A percentile compares a stretch with the other conserved stretches of the same genome.
phyloP scores from a whole-genome alignment of 2,113 vertebrate genomes.

The Tragelaphus scriptus region DNA sequence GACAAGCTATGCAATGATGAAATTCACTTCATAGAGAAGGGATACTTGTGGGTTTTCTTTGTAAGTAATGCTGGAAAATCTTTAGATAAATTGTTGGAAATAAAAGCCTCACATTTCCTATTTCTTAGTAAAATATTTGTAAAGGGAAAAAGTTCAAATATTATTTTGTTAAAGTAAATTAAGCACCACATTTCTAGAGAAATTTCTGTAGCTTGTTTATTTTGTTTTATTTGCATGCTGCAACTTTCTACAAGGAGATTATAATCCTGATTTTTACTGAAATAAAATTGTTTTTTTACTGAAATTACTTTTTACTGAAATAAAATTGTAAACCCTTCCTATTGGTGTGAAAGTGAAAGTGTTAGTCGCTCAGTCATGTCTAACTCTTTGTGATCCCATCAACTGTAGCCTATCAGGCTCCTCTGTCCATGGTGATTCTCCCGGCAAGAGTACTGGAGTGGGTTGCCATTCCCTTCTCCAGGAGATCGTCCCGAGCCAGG shows the following conservation, averaged over 20 bases:
- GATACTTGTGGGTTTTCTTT: slow-evolving; percentile 18
- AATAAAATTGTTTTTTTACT: background rate
- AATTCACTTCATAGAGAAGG: background rate
- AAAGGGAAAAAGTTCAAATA: background rate
- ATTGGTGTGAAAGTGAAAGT: background rate
- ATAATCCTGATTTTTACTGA: slow-evolving; percentile 1
- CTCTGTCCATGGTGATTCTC: background rate
- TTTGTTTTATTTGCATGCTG: background rate
- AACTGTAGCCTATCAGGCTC: background rate
- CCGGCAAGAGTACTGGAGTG: background rate
- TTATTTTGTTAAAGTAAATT: slow-evolving; percentile 21
- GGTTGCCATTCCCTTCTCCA: background rate
- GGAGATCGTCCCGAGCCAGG: background rate
- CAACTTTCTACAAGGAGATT: background rate
- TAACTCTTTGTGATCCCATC: background rate
- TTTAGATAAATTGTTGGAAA: slow-evolving; percentile 3
- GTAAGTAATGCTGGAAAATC: background rate
- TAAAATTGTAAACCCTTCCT: background rate
- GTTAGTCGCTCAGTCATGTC: background rate
- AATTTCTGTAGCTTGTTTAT: background rate
- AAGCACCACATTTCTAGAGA: background rate
- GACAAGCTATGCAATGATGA: background rate
- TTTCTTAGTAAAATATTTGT: slow-evolving; percentile 5
- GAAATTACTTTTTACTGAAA: slow-evolving; percentile 27
- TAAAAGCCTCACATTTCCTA: background rate